Percentiles rank a stretch among this genome's conserved stretches.
Evolutionary conservation across 92 coral and sea anemone genomes (phyloP).

Genomic region (Parazoanthus atlanticus): DNA sequence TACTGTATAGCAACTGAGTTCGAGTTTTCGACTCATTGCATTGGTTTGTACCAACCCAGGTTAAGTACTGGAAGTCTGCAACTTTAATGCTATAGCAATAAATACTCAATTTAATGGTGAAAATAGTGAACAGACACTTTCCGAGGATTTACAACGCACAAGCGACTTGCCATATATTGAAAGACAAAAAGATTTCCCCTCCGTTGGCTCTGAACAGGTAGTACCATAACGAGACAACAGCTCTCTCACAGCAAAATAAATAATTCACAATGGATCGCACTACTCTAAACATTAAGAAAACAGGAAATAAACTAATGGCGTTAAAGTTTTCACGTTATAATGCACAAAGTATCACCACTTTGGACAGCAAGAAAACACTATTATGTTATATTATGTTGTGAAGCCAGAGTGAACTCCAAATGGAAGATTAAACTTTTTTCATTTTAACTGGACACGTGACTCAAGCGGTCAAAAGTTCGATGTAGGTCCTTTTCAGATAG

Average conservation of each 20-base stretch:
- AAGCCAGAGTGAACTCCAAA: too few species aligned
- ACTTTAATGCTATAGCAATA: neutral
- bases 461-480: neutral
- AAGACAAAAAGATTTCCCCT: neutral
- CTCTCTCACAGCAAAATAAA: neutral
- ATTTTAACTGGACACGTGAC: too few species aligned
- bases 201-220: neutral
- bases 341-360: neutral
- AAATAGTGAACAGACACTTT: neutral
- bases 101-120: neutral
- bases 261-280: neutral
- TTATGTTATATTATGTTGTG: too few species aligned
- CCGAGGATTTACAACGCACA: neutral
- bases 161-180: conserved; percentile 2
- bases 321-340: neutral
- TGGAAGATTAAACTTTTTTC: too few species aligned
- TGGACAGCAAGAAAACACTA: neutral
- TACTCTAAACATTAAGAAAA: neutral
- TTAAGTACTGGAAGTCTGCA: neutral
- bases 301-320: neutral
- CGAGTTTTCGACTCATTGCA: neutral
- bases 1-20: neutral
- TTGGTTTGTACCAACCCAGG: neutral
- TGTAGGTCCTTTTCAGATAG: neutral
- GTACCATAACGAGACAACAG: conserved; percentile 4